phyloP scores from a whole-genome alignment of 2,888 invertebrate species.

The Harpagoxenus sublaevis region DNA sequence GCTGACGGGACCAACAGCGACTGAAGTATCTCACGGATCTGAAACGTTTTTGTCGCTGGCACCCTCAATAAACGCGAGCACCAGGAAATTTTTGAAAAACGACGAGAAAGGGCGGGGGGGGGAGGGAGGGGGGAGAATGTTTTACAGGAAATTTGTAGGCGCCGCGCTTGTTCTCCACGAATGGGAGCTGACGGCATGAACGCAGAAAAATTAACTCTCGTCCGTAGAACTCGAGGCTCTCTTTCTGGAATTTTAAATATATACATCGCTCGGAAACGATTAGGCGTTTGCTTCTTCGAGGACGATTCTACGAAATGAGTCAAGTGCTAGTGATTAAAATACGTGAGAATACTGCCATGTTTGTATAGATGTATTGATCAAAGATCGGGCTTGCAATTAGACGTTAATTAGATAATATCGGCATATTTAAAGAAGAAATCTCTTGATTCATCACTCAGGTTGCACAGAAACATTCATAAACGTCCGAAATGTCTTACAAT shows the following conservation, averaged over 20 bases:
- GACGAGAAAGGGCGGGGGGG: conserved; percentile 9
- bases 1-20: conserved; percentile 57
- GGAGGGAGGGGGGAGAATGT: neutral
- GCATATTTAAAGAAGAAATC: neutral
- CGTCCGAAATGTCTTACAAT: too few species aligned
- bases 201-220: conserved; percentile 8
- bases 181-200: neutral
- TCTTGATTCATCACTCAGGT: neutral
- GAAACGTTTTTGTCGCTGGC: conserved; percentile 58
- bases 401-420: neutral
- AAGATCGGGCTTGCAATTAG: neutral
- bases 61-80: conserved; percentile 30
- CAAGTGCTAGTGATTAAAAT: neutral
- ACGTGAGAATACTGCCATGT: neutral
- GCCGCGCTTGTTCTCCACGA: conserved; percentile 11
- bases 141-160: conserved; percentile 40
- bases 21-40: conserved; percentile 64
- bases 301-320: conserved; percentile 4
- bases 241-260: neutral
- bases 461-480: too few species aligned
- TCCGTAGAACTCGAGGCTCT: neutral
- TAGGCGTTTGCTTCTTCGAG: neutral
- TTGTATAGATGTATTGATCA: neutral
- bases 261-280: neutral
- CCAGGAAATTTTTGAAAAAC: conserved; percentile 34